A percentile compares a stretch with the other conserved stretches of the same genome.
Evolutionary conservation across 37 sponge, comb jelly and placozoan genomes (phyloP).

Genomic region (Hormiphora californensis): DNA sequence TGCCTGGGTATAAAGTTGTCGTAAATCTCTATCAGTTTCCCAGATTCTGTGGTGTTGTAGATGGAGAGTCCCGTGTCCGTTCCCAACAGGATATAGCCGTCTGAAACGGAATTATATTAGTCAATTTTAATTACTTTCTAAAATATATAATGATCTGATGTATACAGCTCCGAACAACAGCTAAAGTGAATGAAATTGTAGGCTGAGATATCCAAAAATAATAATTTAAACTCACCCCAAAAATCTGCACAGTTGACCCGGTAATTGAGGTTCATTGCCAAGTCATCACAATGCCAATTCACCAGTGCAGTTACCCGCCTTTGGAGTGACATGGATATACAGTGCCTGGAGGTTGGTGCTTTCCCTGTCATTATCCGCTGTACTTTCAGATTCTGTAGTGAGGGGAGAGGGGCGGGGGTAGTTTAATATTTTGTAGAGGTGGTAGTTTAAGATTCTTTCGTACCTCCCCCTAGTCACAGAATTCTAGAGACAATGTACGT

Average conservation of each 20-base stretch:
- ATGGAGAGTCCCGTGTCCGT: constrained; percentile 21
- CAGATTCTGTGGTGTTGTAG: neutral
- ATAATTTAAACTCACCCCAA: constrained; percentile 30
- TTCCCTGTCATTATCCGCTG: constrained; percentile 48
- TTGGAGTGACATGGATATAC: neutral
- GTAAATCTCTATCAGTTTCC: neutral
- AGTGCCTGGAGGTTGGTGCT: constrained; percentile 20
- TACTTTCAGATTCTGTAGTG: constrained; percentile 33
- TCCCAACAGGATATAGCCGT: constrained; percentile 3
- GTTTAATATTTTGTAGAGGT: no score
- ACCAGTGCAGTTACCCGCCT: neutral
- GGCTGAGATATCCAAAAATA: no score
- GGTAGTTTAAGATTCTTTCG: no score
- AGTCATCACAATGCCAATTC: neutral
- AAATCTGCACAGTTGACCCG: constrained; percentile 3
- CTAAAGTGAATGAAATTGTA: no score
- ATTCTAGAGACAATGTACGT: no score
- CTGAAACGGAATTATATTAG: neutral
- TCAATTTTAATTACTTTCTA: no score
- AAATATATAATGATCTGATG: no score
- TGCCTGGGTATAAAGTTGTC: constrained; percentile 27
- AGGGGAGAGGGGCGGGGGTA: no score
- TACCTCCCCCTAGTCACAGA: no score
- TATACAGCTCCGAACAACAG: no score
- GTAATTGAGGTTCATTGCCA: neutral